Evolutionary conservation across 64 coral and sea anemone species (phyloP).

Genomic region (Montipora sp.): DNA sequence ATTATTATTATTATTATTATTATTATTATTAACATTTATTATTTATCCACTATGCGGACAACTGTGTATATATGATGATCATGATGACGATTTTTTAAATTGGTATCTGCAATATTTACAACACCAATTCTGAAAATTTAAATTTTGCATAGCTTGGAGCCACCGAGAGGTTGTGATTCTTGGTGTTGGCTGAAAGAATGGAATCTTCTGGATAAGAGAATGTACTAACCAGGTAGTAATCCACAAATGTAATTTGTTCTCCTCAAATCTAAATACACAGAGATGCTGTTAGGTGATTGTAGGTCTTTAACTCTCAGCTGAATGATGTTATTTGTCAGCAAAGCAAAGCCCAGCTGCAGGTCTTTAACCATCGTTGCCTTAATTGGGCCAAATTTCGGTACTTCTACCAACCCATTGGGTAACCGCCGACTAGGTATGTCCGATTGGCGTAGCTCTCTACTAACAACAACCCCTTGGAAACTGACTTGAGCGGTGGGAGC

Average conservation of each 20-base stretch:
- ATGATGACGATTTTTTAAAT: no score
- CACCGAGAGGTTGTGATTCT: neutral
- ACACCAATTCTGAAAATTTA: no score
- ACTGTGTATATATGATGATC: no score
- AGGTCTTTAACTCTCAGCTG: constrained; percentile 75
- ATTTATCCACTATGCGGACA: no score
- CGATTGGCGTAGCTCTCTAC: constrained; percentile 74
- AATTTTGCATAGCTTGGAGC: neutral
- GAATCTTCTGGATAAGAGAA: no score
- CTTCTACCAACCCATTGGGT: constrained; percentile 58
- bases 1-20: no score
- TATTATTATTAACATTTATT: no score
- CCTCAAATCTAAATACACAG: constrained; percentile 86
- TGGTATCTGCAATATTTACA: no score
- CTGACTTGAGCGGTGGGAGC: constrained; percentile 51
- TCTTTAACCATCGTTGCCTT: constrained; percentile 39
- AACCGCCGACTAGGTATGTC: constrained; percentile 46
- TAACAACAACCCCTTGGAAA: constrained; percentile 64
- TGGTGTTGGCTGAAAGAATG: neutral
- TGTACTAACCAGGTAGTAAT: constrained; percentile 72
- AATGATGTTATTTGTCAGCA: constrained; percentile 61
- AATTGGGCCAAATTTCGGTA: constrained; percentile 77
- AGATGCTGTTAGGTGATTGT: constrained; percentile 67
- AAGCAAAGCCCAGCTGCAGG: constrained; percentile 67
- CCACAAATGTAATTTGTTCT: constrained; percentile 66